A percentile compares a stretch with the other conserved stretches of the same genome.
phyloP scores from a whole-genome alignment of 2,113 vertebrate genomes.

The Eudyptes chrysolophus region DNA sequence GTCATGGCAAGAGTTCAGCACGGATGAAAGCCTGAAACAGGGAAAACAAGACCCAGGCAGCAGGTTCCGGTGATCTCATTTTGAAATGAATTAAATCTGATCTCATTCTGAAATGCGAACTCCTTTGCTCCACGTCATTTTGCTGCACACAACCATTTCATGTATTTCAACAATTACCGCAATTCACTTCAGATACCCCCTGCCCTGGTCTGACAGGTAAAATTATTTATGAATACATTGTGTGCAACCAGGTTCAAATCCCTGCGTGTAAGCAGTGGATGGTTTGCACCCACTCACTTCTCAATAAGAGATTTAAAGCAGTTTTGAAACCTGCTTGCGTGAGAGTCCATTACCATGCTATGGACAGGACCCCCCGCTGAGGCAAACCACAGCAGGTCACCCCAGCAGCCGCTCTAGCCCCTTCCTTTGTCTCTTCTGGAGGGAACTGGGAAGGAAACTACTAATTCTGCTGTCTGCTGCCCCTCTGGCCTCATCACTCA shows the following conservation, averaged over 20 bases:
- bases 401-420: not conserved
- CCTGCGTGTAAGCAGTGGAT: fast-evolving
- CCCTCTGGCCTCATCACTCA: not conserved
- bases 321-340: not conserved
- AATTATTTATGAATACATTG: fast-evolving
- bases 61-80: not conserved
- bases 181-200: not conserved
- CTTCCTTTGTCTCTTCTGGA: not conserved
- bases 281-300: not conserved
- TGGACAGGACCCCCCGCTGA: fast-evolving
- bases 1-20: not conserved
- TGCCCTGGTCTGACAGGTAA: not conserved
- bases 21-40: not conserved
- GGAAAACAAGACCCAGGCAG: not conserved
- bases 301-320: not conserved
- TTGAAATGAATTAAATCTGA: not conserved
- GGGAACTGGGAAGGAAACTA: not conserved
- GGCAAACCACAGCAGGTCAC: not conserved
- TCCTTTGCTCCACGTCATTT: fast-evolving
- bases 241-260: not conserved
- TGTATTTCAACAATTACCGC: fast-evolving
- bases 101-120: fast-evolving
- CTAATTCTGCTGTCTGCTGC: not conserved
- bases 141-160: not conserved
- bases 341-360: fast-evolving